Conservation (phyloP, 2,113 vertebrate genomes). For the Chamaea fasciata region DNA sequence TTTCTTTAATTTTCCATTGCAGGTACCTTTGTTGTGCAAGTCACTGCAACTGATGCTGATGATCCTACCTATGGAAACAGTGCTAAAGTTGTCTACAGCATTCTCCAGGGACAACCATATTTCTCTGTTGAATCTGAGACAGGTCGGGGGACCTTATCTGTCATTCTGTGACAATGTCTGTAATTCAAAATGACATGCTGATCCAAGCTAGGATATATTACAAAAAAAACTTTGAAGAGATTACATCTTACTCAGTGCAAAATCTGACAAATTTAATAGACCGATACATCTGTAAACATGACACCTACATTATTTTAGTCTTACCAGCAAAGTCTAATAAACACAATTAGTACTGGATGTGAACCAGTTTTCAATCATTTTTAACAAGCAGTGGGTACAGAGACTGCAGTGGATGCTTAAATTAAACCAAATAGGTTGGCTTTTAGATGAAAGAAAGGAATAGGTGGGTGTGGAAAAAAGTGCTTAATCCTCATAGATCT, state of each 20-base stretch:
- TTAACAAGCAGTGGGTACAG: conserved; percentile 14
- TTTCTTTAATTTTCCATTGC: conserved; percentile 59
- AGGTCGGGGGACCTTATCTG: conserved; percentile 75
- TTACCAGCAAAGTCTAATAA: conserved; percentile 53
- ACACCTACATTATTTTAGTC: conserved; percentile 64
- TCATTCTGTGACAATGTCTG: conserved; percentile 31
- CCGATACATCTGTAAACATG: conserved; percentile 56
- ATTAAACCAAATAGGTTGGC: conserved; percentile 12
- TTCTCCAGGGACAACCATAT: conserved; percentile 95
- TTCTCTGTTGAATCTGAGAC: conserved; percentile 93
- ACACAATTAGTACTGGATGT: conserved; percentile 45
- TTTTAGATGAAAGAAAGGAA: neutral
- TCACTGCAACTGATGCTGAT: conserved; percentile 88
- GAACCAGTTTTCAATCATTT: conserved; percentile 29
- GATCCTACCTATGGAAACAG: conserved; percentile 93
- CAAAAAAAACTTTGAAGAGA: conserved; percentile 61
- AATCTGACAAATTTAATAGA: conserved; percentile 58
- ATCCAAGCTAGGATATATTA: conserved; percentile 54
- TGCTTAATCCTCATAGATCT: conserved; percentile 21
- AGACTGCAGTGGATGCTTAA: neutral
- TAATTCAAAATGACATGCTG: conserved; percentile 63
- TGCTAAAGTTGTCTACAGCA: conserved; percentile 91
- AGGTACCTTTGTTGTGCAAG: conserved; percentile 93
- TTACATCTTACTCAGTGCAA: conserved; percentile 54
- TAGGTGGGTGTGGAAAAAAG: conserved; percentile 27